Percentiles rank a stretch among this genome's conserved stretches.
Conservation (phyloP, 2,113 vertebrate species). For the Ginglymostoma cirratum region DNA sequence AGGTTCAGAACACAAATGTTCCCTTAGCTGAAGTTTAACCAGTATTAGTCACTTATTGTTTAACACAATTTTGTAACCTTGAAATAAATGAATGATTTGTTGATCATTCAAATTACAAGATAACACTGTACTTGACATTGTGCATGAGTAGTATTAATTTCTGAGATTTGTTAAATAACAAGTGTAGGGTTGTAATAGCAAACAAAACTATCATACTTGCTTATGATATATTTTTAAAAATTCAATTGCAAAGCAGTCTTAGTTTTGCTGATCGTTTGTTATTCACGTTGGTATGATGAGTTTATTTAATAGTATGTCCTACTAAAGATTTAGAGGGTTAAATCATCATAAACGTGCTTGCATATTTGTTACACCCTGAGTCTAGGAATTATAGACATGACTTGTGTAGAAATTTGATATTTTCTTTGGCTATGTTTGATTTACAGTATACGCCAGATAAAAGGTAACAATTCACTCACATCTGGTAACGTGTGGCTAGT, state of each 20-base stretch:
- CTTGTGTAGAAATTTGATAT: not conserved
- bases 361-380: not conserved
- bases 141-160: not conserved
- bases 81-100: not conserved
- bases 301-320: not conserved
- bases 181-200: not conserved
- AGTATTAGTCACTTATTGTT: not conserved
- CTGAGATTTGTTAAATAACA: not conserved
- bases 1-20: not conserved
- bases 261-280: not conserved
- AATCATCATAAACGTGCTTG: not conserved
- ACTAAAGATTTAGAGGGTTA: not conserved
- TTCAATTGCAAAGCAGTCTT: not conserved
- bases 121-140: not conserved
- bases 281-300: not conserved
- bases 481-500: constrained; percentile 31
- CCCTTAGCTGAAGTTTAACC: not conserved
- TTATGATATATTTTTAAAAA: not conserved
- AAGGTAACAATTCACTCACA: constrained; percentile 28
- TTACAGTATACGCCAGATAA: not conserved
- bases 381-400: not conserved
- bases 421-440: constrained; percentile 2
- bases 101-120: not conserved
- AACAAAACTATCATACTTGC: not conserved
- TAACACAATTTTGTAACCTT: not conserved